Evolutionary conservation across 2,888 invertebrate species (phyloP), one percentile per base, ranked within the genome.

Genomic region (Caradrina clavipalpis): DNA sequence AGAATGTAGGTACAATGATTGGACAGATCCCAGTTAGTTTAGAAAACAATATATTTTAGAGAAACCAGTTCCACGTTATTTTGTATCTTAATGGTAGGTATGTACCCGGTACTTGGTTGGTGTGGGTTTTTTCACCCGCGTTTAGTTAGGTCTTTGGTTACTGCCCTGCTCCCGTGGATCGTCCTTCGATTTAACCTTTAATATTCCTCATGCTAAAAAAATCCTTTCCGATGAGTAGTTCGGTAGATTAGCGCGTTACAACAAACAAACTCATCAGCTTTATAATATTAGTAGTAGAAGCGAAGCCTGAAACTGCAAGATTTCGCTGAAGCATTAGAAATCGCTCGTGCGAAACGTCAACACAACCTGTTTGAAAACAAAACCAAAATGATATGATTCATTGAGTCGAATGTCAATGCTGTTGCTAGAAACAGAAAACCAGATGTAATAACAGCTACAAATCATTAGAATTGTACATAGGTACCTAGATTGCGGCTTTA

Each of bases 321-420:
- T 64, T 76, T 76, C 65, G 8, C n/a, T 69, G 73, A 66, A 73
- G 39, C 54, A 64, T 70, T 56, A 60, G 47, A 56, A 66, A 49
- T 59, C 54, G 60, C 50, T 69, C 56, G 39, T 53, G 63, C 69
- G 55, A 47, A 73, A 73, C 67, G 59, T 79, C 73, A 81, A 76
- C 69, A 78, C 50, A 57, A 49, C 39, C 31, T 51, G 70, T 76
- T 74, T 67, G 22, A 71, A 76, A 75, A 78, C 71, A 70, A 73
- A 75, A 61, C 50, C 53, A 68, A 72, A 69, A 61, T 53, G 50
- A 70, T 45, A 77, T 85, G 78, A 80, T 76, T 85, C 76, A 84
- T 78, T 61, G 70, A 71, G 53, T 69, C 62, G 22, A 70, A 82
- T 76, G 74, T 81, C 79, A 81, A 75, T 74, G 70, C 59, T 58